Percentiles rank a stretch among this genome's conserved stretches.
phyloP scores from a whole-genome alignment of 2,113 vertebrate species.

The Pollimyrus isidori region DNA sequence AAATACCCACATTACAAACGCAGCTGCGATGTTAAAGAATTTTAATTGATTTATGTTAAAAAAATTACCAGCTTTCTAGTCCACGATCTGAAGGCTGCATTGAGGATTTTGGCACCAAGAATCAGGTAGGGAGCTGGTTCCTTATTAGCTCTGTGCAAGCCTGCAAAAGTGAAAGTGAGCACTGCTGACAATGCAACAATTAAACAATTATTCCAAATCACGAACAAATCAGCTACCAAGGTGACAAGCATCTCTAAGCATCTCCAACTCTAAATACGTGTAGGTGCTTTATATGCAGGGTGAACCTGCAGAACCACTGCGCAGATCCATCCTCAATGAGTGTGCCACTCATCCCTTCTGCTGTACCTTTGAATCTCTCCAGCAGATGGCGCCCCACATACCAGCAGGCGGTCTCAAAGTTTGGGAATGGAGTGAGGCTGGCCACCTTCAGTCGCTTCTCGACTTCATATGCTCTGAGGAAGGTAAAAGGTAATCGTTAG shows the following conservation, averaged over 20 bases:
- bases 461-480: conserved; percentile 89
- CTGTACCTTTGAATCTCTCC: conserved; percentile 89
- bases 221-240: not conserved
- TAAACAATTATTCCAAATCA: not conserved
- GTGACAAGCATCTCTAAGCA: not conserved
- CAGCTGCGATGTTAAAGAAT: not conserved
- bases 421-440: conserved; percentile 87
- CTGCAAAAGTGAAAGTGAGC: conserved; percentile 48
- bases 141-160: conserved; percentile 91
- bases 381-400: conserved; percentile 87
- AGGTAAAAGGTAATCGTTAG: conserved; percentile 32
- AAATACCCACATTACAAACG: not conserved
- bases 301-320: not conserved
- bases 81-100: conserved; percentile 95
- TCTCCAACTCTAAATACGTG: not conserved
- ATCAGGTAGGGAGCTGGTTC: conserved; percentile 84
- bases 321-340: not conserved
- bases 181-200: not conserved
- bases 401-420: conserved; percentile 96
- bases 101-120: conserved; percentile 95
- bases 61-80: conserved; percentile 89
- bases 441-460: conserved; percentile 85
- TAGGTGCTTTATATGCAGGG: not conserved
- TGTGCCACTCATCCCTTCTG: not conserved
- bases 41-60: not conserved